Evolutionary conservation across 2,888 invertebrate species (phyloP).

Genomic region (Thera britannica): DNA sequence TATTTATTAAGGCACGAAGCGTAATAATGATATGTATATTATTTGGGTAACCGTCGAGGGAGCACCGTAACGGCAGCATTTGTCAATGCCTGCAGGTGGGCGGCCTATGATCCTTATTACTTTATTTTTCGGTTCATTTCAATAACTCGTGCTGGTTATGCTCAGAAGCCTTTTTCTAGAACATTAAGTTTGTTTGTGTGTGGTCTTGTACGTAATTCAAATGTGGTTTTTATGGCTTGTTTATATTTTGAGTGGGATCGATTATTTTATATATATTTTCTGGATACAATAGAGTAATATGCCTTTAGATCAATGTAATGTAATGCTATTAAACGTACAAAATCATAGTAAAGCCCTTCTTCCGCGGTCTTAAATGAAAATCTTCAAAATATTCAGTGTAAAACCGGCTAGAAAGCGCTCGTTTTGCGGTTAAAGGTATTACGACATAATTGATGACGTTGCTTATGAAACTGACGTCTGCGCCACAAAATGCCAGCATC

Average conservation of each 20-base stretch:
- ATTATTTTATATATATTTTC: constrained; percentile 15
- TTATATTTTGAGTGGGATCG: constrained; percentile 18
- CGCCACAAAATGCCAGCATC: constrained; percentile 45
- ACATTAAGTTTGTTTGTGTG: constrained; percentile 49
- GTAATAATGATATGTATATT: constrained; percentile 81
- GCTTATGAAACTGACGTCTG: constrained; percentile 39
- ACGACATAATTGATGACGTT: constrained; percentile 36
- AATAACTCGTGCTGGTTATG: constrained; percentile 62
- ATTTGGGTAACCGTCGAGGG: constrained; percentile 70
- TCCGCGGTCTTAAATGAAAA: neutral
- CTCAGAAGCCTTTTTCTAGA: constrained; percentile 43
- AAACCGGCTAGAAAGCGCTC: constrained; percentile 22
- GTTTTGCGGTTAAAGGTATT: constrained; percentile 27
- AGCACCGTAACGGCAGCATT: constrained; percentile 66
- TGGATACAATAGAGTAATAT: neutral
- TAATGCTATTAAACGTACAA: neutral
- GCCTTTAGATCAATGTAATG: neutral
- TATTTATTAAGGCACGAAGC: constrained; percentile 75
- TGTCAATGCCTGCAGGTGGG: constrained; percentile 80
- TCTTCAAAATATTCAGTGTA: constrained; percentile 12
- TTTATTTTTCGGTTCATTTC: constrained; percentile 71
- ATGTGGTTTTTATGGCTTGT: constrained; percentile 26
- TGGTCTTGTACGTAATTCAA: constrained; percentile 48
- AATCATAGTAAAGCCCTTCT: neutral
- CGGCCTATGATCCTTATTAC: constrained; percentile 65